Conservation (phyloP, 2,888 invertebrate genomes). For the Drepana falcataria region DNA sequence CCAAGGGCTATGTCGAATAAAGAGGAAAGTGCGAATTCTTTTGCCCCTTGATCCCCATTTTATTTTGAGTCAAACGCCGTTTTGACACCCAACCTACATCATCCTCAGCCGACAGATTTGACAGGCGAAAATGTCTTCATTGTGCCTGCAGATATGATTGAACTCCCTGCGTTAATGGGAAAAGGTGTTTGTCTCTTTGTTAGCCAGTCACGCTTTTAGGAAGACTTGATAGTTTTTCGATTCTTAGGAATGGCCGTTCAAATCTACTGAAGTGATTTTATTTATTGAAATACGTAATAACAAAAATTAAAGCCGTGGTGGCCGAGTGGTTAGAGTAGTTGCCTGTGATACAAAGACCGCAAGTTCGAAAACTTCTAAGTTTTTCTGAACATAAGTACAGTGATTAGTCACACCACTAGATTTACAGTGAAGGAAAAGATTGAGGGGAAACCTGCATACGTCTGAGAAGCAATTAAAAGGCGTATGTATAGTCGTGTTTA, state of each 20-base stretch:
- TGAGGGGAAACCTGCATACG: too few species aligned
- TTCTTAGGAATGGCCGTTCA: not conserved
- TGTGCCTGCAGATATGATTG: constrained; percentile 33
- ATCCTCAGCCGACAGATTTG: constrained; percentile 21
- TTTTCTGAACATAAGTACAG: too few species aligned
- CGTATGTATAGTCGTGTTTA: too few species aligned
- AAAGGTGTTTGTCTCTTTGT: constrained; percentile 1
- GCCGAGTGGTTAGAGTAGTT: too few species aligned
- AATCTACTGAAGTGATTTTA: not conserved
- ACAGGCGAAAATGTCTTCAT: constrained; percentile 44
- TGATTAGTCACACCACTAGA: too few species aligned
- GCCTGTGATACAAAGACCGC: too few species aligned
- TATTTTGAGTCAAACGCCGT: constrained; percentile 36
- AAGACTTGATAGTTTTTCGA: not conserved
- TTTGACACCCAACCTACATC: constrained; percentile 41
- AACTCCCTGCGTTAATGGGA: constrained; percentile 20
- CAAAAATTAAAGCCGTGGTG: too few species aligned
- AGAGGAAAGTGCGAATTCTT: constrained; percentile 11
- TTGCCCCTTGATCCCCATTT: constrained; percentile 36
- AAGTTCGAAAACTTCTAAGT: too few species aligned
- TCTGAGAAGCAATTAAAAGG: too few species aligned
- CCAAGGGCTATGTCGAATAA: constrained; percentile 18
- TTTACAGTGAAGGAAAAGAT: too few species aligned
- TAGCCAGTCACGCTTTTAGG: not conserved
- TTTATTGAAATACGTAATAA: too few species aligned